Percentiles rank a stretch among this genome's conserved stretches.
Conservation (phyloP, 2,888 invertebrate species). For the Sminthurides aquaticus region DNA sequence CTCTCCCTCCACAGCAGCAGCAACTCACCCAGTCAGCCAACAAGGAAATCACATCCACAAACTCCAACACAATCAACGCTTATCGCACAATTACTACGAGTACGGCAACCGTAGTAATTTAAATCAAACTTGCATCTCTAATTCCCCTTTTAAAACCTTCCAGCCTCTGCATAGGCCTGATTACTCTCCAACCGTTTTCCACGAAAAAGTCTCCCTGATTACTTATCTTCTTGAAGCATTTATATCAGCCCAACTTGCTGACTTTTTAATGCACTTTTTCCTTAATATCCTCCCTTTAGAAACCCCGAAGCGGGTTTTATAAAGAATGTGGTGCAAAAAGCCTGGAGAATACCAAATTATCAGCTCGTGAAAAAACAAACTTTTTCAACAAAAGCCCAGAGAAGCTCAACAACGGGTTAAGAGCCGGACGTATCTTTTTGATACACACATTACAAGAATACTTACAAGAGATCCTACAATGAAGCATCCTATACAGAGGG, state of each 20-base stretch:
- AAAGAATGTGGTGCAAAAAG: conserved; percentile 31
- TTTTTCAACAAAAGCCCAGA: too few relatives aligned
- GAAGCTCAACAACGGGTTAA: too few relatives aligned
- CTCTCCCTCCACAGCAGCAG: not conserved
- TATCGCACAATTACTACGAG: not conserved
- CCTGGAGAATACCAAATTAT: conserved; percentile 25
- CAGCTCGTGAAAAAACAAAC: conserved; percentile 26
- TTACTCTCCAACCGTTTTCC: not conserved
- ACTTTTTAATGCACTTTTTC: too few relatives aligned
- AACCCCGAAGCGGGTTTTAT: not conserved
- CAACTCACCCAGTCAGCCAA: too few relatives aligned
- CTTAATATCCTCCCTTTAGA: not conserved
- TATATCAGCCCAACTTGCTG: too few relatives aligned
- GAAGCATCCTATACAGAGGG: too few relatives aligned
- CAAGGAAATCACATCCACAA: too few relatives aligned
- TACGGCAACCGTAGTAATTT: not conserved
- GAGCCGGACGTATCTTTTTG: too few relatives aligned
- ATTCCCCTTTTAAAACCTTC: conserved; percentile 13
- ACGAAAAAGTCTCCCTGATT: too few relatives aligned
- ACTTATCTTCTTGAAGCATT: too few relatives aligned
- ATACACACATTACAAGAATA: not conserved
- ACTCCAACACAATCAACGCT: too few relatives aligned
- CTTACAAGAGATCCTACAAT: too few relatives aligned
- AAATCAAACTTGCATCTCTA: not conserved
- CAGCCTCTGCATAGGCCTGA: not conserved